Evolutionary conservation across 2,888 invertebrate genomes (phyloP).

Genomic region (Eupithecia inturbata): DNA sequence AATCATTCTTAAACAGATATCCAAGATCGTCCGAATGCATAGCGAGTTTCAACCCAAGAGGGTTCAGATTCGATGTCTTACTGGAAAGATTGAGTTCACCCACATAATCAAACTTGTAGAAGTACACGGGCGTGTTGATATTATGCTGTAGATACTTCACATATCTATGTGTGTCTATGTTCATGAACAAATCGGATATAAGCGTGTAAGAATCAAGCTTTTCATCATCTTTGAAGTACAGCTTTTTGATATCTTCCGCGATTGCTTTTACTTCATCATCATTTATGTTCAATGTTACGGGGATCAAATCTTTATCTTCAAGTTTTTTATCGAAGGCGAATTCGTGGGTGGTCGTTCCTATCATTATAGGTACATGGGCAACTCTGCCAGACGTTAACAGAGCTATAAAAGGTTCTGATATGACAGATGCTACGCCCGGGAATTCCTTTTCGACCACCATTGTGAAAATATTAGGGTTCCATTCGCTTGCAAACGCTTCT

Average conservation of each 20-base stretch:
- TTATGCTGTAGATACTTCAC: conserved; percentile 67
- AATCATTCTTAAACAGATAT: conserved; percentile 70
- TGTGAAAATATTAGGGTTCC: conserved; percentile 48
- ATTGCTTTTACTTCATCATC: conserved; percentile 61
- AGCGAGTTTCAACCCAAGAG: conserved; percentile 57
- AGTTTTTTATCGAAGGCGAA: conserved; percentile 52
- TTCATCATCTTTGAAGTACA: conserved; percentile 72
- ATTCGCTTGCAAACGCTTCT: conserved; percentile 51
- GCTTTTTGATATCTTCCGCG: conserved; percentile 59
- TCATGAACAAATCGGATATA: conserved; percentile 64
- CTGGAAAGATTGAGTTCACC: conserved; percentile 67
- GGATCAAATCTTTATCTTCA: conserved; percentile 68
- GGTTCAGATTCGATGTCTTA: conserved; percentile 44
- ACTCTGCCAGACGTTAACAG: conserved; percentile 70
- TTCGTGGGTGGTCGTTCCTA: conserved; percentile 68
- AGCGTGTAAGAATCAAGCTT: conserved; percentile 69
- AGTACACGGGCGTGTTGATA: conserved; percentile 69
- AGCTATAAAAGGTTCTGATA: conserved; percentile 68
- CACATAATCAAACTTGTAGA: conserved; percentile 74
- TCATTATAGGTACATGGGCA: conserved; percentile 70
- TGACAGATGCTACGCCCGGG: conserved; percentile 64
- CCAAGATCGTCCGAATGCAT: conserved; percentile 73
- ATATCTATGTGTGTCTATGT: conserved; percentile 67
- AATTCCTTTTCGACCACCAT: conserved; percentile 75
- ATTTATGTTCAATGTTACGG: conserved; percentile 64